phyloP scores from a whole-genome alignment of 2,888 invertebrate genomes.

The Cosmia trapezina region DNA sequence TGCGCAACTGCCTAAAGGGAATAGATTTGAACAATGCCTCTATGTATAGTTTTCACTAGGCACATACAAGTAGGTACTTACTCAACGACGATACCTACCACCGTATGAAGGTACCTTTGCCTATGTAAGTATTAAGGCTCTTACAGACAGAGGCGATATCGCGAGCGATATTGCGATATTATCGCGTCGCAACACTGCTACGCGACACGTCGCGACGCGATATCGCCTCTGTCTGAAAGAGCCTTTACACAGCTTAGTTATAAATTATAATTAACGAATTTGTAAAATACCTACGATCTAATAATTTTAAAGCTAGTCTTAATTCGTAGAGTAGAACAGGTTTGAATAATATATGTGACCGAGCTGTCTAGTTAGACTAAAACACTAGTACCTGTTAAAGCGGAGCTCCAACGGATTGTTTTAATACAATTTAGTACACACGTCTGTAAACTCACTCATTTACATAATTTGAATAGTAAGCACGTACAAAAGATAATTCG shows the following conservation, averaged over 20 bases:
- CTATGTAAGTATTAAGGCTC: neutral
- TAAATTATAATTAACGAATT: constrained; percentile 3
- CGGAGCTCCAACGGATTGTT: constrained; percentile 27
- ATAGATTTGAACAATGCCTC: constrained; percentile 61
- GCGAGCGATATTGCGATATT: too few relatives aligned
- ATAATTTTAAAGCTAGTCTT: constrained; percentile 16
- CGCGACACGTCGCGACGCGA: too few relatives aligned
- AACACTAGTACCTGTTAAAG: constrained; percentile 38
- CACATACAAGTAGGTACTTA: constrained; percentile 8
- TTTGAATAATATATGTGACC: constrained; percentile 44
- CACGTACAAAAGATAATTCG: constrained; percentile 7
- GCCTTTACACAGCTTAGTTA: neutral
- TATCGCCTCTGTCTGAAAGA: too few relatives aligned
- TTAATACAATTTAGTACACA: constrained; percentile 38
- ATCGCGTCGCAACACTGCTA: too few relatives aligned
- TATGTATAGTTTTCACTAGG: constrained; percentile 31
- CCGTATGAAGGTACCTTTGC: neutral
- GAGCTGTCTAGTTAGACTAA: constrained; percentile 32
- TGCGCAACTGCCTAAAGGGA: constrained; percentile 60
- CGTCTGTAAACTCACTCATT: constrained; percentile 35
- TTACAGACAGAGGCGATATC: too few relatives aligned
- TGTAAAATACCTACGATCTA: neutral
- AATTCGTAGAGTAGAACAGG: constrained; percentile 21
- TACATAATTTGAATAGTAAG: constrained; percentile 26
- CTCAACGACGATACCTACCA: neutral